Percentiles rank a stretch among this genome's conserved stretches.
Conservation (phyloP, 35 echinoderm and acorn worm species). For the Ptychodera flava region DNA sequence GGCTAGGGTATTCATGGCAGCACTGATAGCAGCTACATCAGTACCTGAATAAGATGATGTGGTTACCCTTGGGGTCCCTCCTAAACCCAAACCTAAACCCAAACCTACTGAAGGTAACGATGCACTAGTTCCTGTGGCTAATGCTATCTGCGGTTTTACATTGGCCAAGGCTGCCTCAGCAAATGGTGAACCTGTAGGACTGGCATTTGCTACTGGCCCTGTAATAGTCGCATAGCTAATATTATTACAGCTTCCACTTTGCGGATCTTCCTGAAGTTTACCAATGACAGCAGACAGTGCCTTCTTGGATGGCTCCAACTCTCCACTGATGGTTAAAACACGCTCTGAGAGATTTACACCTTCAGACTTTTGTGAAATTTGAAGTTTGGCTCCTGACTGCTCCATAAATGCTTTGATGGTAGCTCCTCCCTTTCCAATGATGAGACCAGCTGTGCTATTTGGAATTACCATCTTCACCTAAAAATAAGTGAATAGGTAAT, state of each 20-base stretch:
- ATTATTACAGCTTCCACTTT: slow-evolving; percentile 99
- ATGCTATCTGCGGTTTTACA: background rate
- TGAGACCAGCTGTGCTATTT: slow-evolving; percentile 97
- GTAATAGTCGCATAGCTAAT: slow-evolving; percentile 95
- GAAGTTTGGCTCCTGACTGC: slow-evolving; percentile 78
- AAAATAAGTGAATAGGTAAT: too few relatives aligned
- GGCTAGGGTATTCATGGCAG: background rate
- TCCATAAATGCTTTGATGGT: slow-evolving; percentile 99
- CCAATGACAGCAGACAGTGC: slow-evolving; percentile 85
- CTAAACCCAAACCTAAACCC: background rate
- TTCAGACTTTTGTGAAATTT: slow-evolving; percentile 98
- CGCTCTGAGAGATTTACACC: slow-evolving; percentile 90
- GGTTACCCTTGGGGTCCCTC: background rate
- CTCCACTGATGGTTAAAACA: slow-evolving; percentile 87
- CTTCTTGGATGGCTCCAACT: slow-evolving; percentile 72
- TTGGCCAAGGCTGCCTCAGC: slow-evolving; percentile 56
- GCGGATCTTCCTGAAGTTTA: slow-evolving; percentile 98
- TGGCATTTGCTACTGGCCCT: slow-evolving; percentile 91
- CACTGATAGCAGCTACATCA: background rate
- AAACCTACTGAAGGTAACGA: background rate
- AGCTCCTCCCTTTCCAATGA: slow-evolving; percentile 89
- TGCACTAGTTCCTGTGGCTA: background rate
- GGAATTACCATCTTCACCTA: slow-evolving; percentile 95
- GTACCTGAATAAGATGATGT: background rate
- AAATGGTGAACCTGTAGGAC: slow-evolving; percentile 95